Evolutionary conservation across 2,797 vertebrate genomes (phyloP), one percentile per base, ranked within the genome.

Genomic region (Australoheros facetus): DNA sequence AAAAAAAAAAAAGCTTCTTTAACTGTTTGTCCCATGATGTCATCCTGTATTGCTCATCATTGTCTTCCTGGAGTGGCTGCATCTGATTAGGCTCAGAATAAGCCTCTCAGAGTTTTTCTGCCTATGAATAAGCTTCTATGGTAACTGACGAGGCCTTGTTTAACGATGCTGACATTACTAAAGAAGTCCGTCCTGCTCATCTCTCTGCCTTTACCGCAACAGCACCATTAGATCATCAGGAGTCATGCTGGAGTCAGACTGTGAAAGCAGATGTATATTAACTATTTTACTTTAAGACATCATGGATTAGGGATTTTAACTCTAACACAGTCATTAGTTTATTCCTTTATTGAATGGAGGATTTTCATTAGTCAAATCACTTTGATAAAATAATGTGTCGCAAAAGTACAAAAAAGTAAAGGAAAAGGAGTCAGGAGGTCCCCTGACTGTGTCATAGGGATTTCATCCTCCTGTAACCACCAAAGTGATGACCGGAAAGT

Each of bases 101-200:
- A 93, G 80, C 89, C 88, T 90, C 88, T 89, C 77, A 79, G 79
- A 80, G 74, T 76, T 84, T 77, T 84, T 79, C 79, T 14, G 23
- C 66, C 77, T 19, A 55, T 83, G 88, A 90, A 80, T 85, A 57
- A 81, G 83, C 75, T 87, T 78, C 85, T 83, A 84, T 85, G 79
- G 88, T 59, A 86, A 90, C 86, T 42, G 82, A 88, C 60, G 55
- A 87, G 84, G 76, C 62, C 45, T 79, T 66, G 72, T 91, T 85
- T 81, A 81, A 77, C 39, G 80, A 80, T 56, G 66, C 73, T 37
- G 73, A 78, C 75, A 71, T 79, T 82, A 53, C 57, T 76, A 42
- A 76, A 60, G 70, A 73, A 57, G 55, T 42, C 64, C 3, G 74
- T 72, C 70, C 71, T 11, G 55, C 51, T 85, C 84, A 56, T 70